Evolutionary conservation across 2,113 vertebrate genomes (phyloP), one percentile per base, ranked within the genome.

Genomic region (Mustela nigripes): DNA sequence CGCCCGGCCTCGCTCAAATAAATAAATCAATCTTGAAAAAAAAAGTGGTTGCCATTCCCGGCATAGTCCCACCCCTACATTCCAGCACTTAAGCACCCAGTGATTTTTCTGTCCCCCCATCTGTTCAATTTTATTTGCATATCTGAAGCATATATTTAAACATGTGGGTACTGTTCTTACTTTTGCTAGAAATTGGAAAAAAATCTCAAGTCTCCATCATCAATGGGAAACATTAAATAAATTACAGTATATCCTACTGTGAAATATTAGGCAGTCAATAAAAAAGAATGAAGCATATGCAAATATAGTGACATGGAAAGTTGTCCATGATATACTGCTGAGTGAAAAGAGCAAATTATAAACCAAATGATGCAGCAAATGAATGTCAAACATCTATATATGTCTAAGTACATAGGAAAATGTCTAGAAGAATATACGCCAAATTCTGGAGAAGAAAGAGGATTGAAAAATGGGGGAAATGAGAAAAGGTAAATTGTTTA

Each of bases 141-240:
- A 50, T 84, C 21, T 53, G 89, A 88, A 67, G 62, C 63, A 84
- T n/a, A 58, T 18, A 86, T 89, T 86, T 92, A 95, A 71, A 90
- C 7, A 65, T 89, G 16, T 65, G 1, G 48, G 58, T 12, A 5
- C 22, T 62, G 22, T 76, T 81, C 31, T 82, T 74, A 48, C 26
- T 8, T 78, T 73, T 69, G 42, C 62, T 67, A 80, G 24, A 96
- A 91, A 76, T 3, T 60, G 28, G 84, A 65, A 88, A 80, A 91
- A 84, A 91, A 85, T 82, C 22, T 36, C 92, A 85, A 85, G 76
- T 48, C 19, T 22, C 18, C 39, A 58, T 39, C 24, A 92, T 83
- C 31, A 69, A 74, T 86, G 22, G 11, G 4, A 7, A 90, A 69
- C 80, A 92, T 33, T 92, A 92, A 86, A 56, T 69, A 91, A 74